Evolutionary conservation across 2,888 invertebrate species (phyloP).

Genomic region (Julus scandinavius): DNA sequence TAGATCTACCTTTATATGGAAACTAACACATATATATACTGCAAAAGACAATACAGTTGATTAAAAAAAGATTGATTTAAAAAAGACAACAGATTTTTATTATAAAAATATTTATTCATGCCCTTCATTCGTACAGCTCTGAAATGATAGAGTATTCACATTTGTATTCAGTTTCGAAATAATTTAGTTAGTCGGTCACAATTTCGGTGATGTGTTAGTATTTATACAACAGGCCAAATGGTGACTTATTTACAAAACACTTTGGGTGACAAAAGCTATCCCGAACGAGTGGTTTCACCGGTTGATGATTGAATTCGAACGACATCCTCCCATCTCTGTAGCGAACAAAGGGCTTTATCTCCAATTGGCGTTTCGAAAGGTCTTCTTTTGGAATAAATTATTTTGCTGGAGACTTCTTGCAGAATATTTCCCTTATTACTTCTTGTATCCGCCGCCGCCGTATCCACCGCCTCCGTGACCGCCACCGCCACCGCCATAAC

Average conservation of each 20-base stretch:
- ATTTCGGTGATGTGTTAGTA: background rate
- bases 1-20: no score
- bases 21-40: no score
- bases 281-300: background rate
- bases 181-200: background rate
- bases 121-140: slow-evolving; percentile 27
- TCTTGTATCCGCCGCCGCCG: slow-evolving; percentile 16
- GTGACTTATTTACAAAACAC: slow-evolving; percentile 12
- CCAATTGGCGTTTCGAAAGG: background rate
- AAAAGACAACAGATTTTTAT: background rate
- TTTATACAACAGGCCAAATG: background rate
- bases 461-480: background rate
- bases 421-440: background rate
- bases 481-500: background rate
- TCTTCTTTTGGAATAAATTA: slow-evolving; percentile 21
- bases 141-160: background rate
- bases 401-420: background rate
- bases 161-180: background rate
- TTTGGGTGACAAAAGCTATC: background rate
- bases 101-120: slow-evolving; percentile 34
- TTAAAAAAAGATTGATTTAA: no score
- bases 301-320: background rate
- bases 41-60: no score
- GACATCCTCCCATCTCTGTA: background rate
- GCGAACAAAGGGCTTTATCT: background rate